Percentiles rank a stretch among this genome's conserved stretches.
phyloP scores from a whole-genome alignment of 2,797 vertebrate genomes.

The Bradypodion ventrale region DNA sequence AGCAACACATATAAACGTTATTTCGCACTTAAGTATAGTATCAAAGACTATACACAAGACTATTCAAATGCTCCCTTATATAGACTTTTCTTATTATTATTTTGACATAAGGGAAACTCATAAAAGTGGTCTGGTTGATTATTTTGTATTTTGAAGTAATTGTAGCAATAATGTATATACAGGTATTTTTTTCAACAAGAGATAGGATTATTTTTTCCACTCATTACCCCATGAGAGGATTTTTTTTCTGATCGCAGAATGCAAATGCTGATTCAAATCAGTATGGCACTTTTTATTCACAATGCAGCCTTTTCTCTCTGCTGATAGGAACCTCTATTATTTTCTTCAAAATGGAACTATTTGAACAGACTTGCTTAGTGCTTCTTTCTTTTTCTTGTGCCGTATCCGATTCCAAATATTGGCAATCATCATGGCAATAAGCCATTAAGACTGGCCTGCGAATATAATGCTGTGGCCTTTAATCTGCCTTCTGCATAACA shows the following conservation, averaged over 20 bases:
- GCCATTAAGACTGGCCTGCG: no score
- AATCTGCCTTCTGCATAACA: no score
- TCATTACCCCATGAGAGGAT: constrained; percentile 27
- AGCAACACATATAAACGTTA: background rate
- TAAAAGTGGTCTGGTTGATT: constrained; percentile 15
- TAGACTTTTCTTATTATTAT: constrained; percentile 10
- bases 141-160: constrained; percentile 48
- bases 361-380: no score
- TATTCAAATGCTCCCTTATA: constrained; percentile 6
- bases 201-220: constrained; percentile 29
- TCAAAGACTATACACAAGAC: constrained; percentile 22
- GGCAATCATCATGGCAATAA: no score
- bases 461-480: no score
- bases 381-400: no score
- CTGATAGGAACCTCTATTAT: no score
- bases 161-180: constrained; percentile 49
- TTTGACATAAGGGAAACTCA: constrained; percentile 37
- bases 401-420: no score
- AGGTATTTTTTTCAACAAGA: constrained; percentile 57
- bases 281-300: constrained; percentile 46
- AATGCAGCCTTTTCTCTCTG: no score
- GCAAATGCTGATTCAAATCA: no score
- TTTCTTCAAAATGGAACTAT: no score
- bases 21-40: background rate
- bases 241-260: no score